Percentiles rank a stretch among this genome's conserved stretches.
phyloP scores from a whole-genome alignment of 1,140 invertebrate genomes.

The Bradysia coprophila region DNA sequence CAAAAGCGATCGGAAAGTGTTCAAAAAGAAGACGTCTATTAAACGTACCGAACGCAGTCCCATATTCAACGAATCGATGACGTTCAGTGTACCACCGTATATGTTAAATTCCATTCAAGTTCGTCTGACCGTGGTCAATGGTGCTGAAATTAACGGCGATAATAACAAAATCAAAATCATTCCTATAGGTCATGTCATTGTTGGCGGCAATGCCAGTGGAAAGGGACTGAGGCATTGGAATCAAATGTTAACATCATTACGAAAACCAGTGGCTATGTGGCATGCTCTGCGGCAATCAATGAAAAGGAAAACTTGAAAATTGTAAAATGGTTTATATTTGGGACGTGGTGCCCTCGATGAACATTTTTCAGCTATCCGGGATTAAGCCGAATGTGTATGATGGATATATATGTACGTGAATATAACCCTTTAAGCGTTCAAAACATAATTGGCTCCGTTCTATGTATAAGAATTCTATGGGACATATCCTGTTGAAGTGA shows the following conservation, averaged over 20 bases:
- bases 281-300: constrained; percentile 40
- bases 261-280: constrained; percentile 72
- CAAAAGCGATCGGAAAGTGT: constrained; percentile 54
- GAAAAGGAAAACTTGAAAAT: background rate
- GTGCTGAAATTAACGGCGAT: constrained; percentile 20
- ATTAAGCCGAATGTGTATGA: no score
- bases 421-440: no score
- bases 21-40: constrained; percentile 54
- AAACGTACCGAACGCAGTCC: constrained; percentile 49
- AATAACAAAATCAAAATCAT: constrained; percentile 12
- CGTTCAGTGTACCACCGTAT: constrained; percentile 52
- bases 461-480: no score
- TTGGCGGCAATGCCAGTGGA: constrained; percentile 44
- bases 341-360: no score
- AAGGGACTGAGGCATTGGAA: constrained; percentile 62
- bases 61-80: constrained; percentile 65
- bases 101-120: constrained; percentile 44
- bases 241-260: constrained; percentile 61
- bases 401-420: no score
- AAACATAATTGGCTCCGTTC: no score
- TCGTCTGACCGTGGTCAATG: constrained; percentile 43
- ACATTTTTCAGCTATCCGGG: no score
- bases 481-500: no score
- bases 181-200: constrained; percentile 51
- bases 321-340: no score